phyloP scores from a whole-genome alignment of 2,113 vertebrate genomes.

The Butorides virescens region DNA sequence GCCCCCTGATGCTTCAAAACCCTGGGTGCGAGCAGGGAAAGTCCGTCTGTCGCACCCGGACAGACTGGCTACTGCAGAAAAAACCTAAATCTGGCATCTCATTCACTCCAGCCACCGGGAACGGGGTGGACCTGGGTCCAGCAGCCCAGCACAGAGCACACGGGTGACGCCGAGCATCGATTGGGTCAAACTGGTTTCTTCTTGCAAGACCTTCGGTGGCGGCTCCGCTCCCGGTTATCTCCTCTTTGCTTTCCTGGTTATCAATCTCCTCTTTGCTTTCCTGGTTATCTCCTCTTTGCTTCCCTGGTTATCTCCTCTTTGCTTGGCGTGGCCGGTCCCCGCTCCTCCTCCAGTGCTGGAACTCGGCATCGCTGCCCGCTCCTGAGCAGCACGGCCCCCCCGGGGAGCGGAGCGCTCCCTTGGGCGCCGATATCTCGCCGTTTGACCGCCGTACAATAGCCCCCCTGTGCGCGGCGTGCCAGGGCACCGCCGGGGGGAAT shows the following conservation, averaged over 20 bases:
- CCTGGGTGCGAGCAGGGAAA: not conserved
- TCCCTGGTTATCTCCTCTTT: not conserved
- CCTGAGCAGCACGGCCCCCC: not conserved
- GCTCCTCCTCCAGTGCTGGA: not conserved
- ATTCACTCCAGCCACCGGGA: fast-evolving
- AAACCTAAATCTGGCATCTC: not conserved
- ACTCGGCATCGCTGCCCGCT: too few relatives aligned
- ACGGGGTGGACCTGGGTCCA: fast-evolving
- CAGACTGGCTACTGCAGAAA: not conserved
- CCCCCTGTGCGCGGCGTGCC: not conserved
- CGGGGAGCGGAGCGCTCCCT: fast-evolving
- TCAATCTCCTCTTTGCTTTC: too few relatives aligned
- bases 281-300: not conserved
- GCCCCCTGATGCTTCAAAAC: not conserved
- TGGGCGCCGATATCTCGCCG: fast-evolving
- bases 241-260: not conserved
- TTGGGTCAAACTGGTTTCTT: not conserved
- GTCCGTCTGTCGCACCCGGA: not conserved
- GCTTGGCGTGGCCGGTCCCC: fast-evolving
- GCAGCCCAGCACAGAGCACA: fast-evolving
- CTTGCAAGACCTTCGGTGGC: fast-evolving
- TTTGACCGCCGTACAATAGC: not conserved
- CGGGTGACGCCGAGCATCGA: fast-evolving
- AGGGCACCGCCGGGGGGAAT: not conserved
- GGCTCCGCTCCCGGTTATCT: fast-evolving